phyloP scores from a whole-genome alignment of 2,888 invertebrate species.

The Coelinius sp. region DNA sequence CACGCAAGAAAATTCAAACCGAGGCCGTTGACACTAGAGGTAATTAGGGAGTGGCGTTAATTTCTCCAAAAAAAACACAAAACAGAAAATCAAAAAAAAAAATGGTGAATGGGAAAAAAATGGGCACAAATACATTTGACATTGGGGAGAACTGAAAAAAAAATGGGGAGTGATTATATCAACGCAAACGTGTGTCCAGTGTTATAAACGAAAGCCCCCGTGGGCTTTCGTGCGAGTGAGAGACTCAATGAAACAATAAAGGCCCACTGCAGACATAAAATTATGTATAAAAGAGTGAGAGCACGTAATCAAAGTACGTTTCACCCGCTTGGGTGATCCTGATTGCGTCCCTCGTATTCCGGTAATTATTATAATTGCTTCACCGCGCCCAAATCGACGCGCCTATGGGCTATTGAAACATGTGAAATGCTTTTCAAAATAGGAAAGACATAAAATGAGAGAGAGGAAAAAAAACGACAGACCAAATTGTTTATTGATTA shows the following conservation, averaged over 20 bases:
- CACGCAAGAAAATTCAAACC: neutral
- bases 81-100: slow-evolving; percentile 23
- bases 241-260: slow-evolving; percentile 11
- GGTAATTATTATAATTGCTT: slow-evolving; percentile 67
- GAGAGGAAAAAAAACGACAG: slow-evolving; percentile 8
- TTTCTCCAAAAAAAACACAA: neutral
- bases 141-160: slow-evolving; percentile 31
- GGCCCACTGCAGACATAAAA: slow-evolving; percentile 8
- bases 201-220: slow-evolving; percentile 24
- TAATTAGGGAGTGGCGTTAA: slow-evolving; percentile 36
- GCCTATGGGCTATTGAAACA: slow-evolving; percentile 31
- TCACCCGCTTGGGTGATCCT: slow-evolving; percentile 53
- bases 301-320: slow-evolving; percentile 45
- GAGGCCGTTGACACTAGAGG: slow-evolving; percentile 14
- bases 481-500: slow-evolving; percentile 25
- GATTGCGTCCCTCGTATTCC: slow-evolving; percentile 61
- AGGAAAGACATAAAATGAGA: neutral
- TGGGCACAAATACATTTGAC: slow-evolving; percentile 35
- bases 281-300: slow-evolving; percentile 32
- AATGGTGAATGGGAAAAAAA: slow-evolving; percentile 12
- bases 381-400: slow-evolving; percentile 60
- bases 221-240: neutral
- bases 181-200: slow-evolving; percentile 38
- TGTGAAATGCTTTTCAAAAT: slow-evolving; percentile 23
- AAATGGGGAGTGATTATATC: slow-evolving; percentile 46